A percentile compares a stretch with the other conserved stretches of the same genome.
phyloP scores from a whole-genome alignment of 2,888 invertebrate species.

The Meta bourneti region DNA sequence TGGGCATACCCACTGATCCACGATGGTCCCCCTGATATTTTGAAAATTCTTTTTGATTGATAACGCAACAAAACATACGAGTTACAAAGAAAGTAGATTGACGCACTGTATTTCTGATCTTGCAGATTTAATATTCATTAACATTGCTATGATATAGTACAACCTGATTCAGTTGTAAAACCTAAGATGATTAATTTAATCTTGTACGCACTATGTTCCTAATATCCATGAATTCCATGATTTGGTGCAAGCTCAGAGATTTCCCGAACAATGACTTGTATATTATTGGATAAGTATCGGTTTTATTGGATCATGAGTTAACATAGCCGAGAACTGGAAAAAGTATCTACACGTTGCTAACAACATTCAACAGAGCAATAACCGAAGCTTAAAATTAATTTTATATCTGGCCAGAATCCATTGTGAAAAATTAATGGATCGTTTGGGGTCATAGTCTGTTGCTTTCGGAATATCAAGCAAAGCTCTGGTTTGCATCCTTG shows the following conservation, averaged over 20 bases:
- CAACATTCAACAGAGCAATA: neutral
- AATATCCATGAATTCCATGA: too few species aligned
- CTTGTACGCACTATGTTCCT: too few species aligned
- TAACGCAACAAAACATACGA: too few species aligned
- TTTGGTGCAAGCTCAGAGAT: neutral
- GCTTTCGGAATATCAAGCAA: neutral
- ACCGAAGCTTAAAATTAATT: neutral
- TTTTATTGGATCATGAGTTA: neutral
- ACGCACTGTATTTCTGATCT: too few species aligned
- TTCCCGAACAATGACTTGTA: neutral
- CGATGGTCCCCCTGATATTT: too few species aligned
- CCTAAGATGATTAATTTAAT: too few species aligned
- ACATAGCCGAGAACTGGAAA: neutral
- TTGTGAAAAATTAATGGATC: neutral
- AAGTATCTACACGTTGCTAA: neutral
- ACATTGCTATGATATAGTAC: too few species aligned
- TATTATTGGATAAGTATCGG: neutral
- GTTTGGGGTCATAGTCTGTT: neutral
- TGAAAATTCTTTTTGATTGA: too few species aligned
- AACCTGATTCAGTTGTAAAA: too few species aligned
- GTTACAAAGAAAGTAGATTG: too few species aligned
- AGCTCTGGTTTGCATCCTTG: neutral
- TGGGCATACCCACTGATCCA: too few species aligned
- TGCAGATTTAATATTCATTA: too few species aligned
- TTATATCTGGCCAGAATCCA: neutral